Base-by-base conservation (phyloP, 2,113 vertebrate genomes). In the Neotoma lepida region DNA sequence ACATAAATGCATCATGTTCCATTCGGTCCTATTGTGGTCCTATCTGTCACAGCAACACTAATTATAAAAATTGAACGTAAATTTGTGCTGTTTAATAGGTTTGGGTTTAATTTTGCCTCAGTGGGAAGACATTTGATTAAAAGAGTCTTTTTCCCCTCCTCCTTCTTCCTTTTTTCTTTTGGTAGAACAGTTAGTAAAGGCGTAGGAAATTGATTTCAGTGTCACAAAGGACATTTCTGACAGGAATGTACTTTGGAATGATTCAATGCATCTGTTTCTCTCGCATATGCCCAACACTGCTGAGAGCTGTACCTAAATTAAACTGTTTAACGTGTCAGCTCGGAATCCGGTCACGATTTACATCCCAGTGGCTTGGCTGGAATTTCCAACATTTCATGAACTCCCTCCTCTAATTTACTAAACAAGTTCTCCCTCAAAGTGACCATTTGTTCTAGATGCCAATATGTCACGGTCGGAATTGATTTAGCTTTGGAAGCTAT, bases 41-140 rank as follows among this genome's bases (percentile, higher is more conserved):
- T 98, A 98, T 98, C 98, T 98, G 98, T 98, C 97, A 96, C 95
- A 98, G 98, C 96, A 98, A 98, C 93, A 41, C 98, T 99, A 98
- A 99, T 99, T 99, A 98, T 98, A 94, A 97, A 95, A 66, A 97
- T 28, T 88, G 41, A 97, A 89, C n/a, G 49, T 94, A 94, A 80
- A 33, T 35, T 5, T 84, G 81, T 97, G 86, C 95, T 97, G 96
- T 95, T 96, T 95, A 97, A 96, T 94, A 96, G 96, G 95, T 95
- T 66, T 13, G 13, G 89, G 95, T 96, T 98, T 95, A 92, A 81
- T 96, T 98, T 91, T 73, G 97, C 97, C 68, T 96, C 88, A 3
- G 88, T 95, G 74, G 93, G 82, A 96, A 93, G 95, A 51, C 95
- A 95, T 66, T 84, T 46, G 96, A 96, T 76, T 68, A 95, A 97